phyloP scores from a whole-genome alignment of 2,888 invertebrate genomes.

The Chrysolina oricalcia region DNA sequence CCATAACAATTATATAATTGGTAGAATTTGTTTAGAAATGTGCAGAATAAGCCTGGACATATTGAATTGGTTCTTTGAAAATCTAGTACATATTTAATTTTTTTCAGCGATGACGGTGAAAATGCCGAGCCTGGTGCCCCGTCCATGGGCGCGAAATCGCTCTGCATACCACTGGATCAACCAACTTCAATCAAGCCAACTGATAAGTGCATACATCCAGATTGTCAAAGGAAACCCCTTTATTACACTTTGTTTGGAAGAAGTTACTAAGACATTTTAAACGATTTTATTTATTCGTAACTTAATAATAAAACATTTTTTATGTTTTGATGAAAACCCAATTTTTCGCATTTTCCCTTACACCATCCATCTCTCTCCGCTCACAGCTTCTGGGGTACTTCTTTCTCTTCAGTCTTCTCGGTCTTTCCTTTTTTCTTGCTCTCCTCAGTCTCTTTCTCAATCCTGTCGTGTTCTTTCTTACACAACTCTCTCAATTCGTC shows the following conservation, averaged over 20 bases:
- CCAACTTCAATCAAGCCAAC: conserved; percentile 77
- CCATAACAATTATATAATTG: no score
- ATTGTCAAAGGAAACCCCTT: conserved; percentile 85
- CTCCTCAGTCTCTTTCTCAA: conserved; percentile 46
- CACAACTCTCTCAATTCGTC: conserved; percentile 57
- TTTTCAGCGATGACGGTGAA: conserved; percentile 78
- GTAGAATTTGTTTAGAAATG: no score
- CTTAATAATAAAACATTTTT: conserved; percentile 15
- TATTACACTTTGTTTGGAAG: conserved; percentile 95
- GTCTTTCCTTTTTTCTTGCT: conserved; percentile 21
- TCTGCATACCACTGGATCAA: conserved; percentile 98
- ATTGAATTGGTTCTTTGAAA: conserved; percentile 23
- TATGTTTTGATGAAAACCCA: conserved; percentile 34
- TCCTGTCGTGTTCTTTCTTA: conserved; percentile 55
- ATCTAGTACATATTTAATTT: conserved; percentile 49
- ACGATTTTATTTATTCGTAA: conserved; percentile 25
- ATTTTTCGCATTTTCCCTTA: not conserved
- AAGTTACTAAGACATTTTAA: conserved; percentile 83
- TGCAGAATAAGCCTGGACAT: no score
- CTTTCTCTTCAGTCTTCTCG: not conserved
- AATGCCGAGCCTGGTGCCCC: conserved; percentile 86
- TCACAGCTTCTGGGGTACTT: conserved; percentile 6
- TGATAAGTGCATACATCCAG: conserved; percentile 90
- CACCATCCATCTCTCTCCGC: not conserved
- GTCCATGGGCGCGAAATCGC: conserved; percentile 98